Conservation (phyloP, 92 coral and sea anemone species). For the Zoanthus sociatus region DNA sequence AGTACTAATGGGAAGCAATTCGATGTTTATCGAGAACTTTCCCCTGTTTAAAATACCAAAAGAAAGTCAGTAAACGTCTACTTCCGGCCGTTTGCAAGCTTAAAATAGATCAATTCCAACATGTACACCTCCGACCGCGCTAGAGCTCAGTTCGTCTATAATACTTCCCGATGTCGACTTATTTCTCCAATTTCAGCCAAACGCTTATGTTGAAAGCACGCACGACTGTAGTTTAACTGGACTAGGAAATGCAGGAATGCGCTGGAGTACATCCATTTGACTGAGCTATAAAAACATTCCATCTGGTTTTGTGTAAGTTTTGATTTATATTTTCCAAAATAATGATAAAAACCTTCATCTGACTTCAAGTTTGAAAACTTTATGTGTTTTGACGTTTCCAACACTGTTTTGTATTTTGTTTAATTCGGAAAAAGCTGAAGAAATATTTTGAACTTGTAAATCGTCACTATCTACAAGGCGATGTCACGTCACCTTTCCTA, state of each 20-base stretch:
- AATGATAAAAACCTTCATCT: too few species aligned
- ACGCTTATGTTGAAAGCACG: conserved; percentile 31
- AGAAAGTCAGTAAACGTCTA: not conserved
- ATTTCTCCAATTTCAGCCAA: conserved; percentile 29
- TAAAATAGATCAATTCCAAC: conserved; percentile 18
- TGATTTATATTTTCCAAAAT: not conserved
- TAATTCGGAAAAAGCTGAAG: not conserved
- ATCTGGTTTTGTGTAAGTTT: not conserved
- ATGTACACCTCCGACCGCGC: conserved; percentile 28
- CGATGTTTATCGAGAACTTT: conserved; percentile 31
- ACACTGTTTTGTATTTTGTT: not conserved
- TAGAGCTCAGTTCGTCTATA: not conserved
- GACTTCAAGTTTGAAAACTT: too few species aligned
- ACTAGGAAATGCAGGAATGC: conserved; percentile 44
- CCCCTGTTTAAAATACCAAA: conserved; percentile 32
- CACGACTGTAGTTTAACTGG: conserved; percentile 18
- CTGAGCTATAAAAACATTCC: conserved; percentile 6
- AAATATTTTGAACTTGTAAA: conserved; percentile 14
- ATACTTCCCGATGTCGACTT: conserved; percentile 34
- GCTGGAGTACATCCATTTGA: conserved; percentile 15
- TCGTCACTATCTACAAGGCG: not conserved
- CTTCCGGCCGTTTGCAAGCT: conserved; percentile 34
- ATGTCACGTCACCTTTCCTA: conserved; percentile 47
- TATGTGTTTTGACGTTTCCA: not conserved
- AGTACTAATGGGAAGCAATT: conserved; percentile 33